Evolutionary conservation across 2,888 invertebrate species (phyloP).

Genomic region (Rhingia campestris): DNA sequence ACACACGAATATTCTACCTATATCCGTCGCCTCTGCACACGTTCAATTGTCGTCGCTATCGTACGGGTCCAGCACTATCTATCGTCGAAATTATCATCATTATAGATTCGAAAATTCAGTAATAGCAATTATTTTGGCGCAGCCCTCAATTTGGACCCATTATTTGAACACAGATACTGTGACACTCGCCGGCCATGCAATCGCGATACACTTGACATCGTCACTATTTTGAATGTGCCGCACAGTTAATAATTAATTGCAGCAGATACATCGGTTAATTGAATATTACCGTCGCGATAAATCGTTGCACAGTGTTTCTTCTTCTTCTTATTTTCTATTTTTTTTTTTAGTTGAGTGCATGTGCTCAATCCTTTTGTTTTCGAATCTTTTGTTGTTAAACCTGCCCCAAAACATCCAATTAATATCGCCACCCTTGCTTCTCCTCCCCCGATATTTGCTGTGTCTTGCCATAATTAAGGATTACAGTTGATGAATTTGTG

Average conservation of each 20-base stretch:
- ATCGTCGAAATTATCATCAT: constrained; percentile 25
- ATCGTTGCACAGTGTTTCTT: constrained; percentile 31
- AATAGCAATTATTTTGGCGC: constrained; percentile 52
- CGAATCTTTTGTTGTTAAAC: background rate
- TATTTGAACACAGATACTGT: constrained; percentile 20
- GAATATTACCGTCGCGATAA: constrained; percentile 67
- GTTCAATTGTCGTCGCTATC: constrained; percentile 17
- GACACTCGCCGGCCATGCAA: constrained; percentile 27
- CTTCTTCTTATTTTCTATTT: no score
- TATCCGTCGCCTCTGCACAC: constrained; percentile 65
- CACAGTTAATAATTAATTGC: constrained; percentile 49
- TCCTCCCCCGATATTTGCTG: constrained; percentile 70
- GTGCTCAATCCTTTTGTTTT: constrained; percentile 25
- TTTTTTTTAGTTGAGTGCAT: constrained; percentile 13
- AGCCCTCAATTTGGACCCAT: constrained; percentile 38
- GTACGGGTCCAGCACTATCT: constrained; percentile 22
- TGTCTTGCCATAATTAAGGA: constrained; percentile 69
- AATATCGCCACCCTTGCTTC: constrained; percentile 2
- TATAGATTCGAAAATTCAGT: constrained; percentile 16
- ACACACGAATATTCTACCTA: constrained; percentile 26
- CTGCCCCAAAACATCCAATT: constrained; percentile 53
- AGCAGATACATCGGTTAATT: constrained; percentile 53
- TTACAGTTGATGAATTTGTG: constrained; percentile 70
- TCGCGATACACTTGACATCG: constrained; percentile 22
- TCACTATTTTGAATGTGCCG: constrained; percentile 7